Percentiles rank a stretch among this genome's conserved stretches.
Evolutionary conservation across 2,888 invertebrate species (phyloP).

Genomic region (Macrosiphum euphorbiae): DNA sequence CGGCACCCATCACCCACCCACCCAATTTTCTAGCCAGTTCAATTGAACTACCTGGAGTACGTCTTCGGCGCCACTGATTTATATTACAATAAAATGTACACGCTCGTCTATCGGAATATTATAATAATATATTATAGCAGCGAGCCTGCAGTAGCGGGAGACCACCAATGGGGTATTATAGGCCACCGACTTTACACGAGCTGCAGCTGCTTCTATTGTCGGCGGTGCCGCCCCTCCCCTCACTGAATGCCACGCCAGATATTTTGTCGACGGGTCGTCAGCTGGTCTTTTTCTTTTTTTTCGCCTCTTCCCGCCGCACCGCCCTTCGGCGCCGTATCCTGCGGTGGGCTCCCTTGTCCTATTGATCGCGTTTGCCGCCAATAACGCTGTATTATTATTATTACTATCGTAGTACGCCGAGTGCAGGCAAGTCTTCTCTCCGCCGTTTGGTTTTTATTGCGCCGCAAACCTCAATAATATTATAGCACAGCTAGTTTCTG

Average conservation of each 20-base stretch:
- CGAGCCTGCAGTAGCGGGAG: not conserved
- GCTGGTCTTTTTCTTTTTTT: constrained; percentile 37
- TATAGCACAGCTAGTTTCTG: not conserved
- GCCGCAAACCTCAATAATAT: constrained; percentile 24
- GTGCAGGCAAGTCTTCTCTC: not conserved
- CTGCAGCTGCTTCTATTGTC: constrained; percentile 11
- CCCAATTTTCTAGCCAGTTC: too few relatives aligned
- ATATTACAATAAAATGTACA: not conserved
- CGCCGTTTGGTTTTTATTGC: constrained; percentile 47
- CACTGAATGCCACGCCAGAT: not conserved
- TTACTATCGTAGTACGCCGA: not conserved
- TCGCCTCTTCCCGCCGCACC: not conserved
- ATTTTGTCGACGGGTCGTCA: constrained; percentile 51
- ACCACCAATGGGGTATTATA: not conserved
- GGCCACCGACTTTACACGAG: not conserved
- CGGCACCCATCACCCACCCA: too few relatives aligned
- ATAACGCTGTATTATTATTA: constrained; percentile 36
- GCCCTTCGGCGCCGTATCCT: constrained; percentile 29
- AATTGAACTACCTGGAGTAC: too few relatives aligned
- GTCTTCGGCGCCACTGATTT: too few relatives aligned
- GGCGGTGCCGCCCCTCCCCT: not conserved
- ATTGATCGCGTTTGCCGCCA: constrained; percentile 63
- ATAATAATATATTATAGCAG: not conserved
- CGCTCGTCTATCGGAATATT: not conserved
- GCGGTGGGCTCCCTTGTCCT: constrained; percentile 49